phyloP scores from a whole-genome alignment of 1,140 invertebrate species.

The Heliconius melpomene region DNA sequence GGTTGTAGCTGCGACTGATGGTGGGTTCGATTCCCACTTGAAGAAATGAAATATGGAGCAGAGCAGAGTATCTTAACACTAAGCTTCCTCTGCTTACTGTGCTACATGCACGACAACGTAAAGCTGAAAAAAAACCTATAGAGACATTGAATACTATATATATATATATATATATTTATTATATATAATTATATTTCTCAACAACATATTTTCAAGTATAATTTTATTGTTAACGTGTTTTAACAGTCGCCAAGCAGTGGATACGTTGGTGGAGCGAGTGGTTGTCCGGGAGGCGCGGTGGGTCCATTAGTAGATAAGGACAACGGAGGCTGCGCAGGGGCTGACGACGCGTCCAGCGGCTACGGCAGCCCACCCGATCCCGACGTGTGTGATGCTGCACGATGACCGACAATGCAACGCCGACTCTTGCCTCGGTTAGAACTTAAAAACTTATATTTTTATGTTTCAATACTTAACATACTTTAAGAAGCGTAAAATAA shows the following conservation, averaged over 20 bases:
- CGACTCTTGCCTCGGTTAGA: conserved; percentile 71
- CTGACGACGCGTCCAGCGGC: conserved; percentile 83
- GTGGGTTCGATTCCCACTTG: too few relatives aligned
- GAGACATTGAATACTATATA: not conserved
- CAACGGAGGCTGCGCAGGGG: conserved; percentile 72
- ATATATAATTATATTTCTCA: not conserved
- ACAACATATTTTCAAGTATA: not conserved
- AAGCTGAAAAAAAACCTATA: too few relatives aligned
- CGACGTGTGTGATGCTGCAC: conserved; percentile 82
- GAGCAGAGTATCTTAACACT: too few relatives aligned
- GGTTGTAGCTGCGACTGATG: too few relatives aligned
- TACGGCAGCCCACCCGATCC: conserved; percentile 85
- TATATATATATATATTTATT: not conserved
- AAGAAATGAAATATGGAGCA: too few relatives aligned
- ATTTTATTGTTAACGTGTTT: not conserved
- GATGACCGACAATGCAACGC: conserved; percentile 78
- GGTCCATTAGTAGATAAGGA: conserved; percentile 78
- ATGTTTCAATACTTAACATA: conserved; percentile 16
- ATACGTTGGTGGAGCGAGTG: conserved; percentile 61
- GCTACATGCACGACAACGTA: too few relatives aligned
- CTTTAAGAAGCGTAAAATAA: not conserved
- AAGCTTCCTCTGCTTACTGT: too few relatives aligned
- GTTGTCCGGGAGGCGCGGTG: conserved; percentile 64
- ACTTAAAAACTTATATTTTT: conserved; percentile 1
- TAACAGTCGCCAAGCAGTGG: conserved; percentile 72